Conservation (phyloP, 2,113 vertebrate species). For the Morphnarchus princeps region DNA sequence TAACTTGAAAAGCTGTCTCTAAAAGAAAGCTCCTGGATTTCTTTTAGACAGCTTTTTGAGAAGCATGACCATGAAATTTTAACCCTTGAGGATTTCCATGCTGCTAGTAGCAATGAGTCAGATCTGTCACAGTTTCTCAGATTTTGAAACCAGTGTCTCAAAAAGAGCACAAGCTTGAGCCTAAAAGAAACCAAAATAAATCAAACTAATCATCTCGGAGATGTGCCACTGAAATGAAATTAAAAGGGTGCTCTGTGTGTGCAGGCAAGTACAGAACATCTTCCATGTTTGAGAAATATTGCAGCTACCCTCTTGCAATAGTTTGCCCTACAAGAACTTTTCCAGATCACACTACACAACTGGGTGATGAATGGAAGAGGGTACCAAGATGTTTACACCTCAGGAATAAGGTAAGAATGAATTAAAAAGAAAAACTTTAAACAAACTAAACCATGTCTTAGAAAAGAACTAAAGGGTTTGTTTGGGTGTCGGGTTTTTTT, state of each 20-base stretch:
- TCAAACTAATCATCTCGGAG: not conserved
- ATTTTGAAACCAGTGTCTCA: not conserved
- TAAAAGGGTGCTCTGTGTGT: not conserved
- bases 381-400: not conserved
- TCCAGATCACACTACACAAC: not conserved
- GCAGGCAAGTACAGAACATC: not conserved
- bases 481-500: no score
- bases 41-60: not conserved
- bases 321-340: not conserved
- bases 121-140: not conserved
- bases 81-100: not conserved
- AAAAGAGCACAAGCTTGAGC: not conserved
- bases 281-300: not conserved
- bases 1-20: not conserved
- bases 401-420: not conserved
- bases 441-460: accelerated
- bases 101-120: not conserved
- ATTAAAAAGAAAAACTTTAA: not conserved
- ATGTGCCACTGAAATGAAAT: not conserved
- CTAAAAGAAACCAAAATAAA: not conserved
- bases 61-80: not conserved
- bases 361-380: not conserved
- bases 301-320: not conserved
- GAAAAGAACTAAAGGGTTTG: not conserved
- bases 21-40: not conserved